phyloP scores from a whole-genome alignment of 2,888 invertebrate species.

The Lissocephala sabroskyi region DNA sequence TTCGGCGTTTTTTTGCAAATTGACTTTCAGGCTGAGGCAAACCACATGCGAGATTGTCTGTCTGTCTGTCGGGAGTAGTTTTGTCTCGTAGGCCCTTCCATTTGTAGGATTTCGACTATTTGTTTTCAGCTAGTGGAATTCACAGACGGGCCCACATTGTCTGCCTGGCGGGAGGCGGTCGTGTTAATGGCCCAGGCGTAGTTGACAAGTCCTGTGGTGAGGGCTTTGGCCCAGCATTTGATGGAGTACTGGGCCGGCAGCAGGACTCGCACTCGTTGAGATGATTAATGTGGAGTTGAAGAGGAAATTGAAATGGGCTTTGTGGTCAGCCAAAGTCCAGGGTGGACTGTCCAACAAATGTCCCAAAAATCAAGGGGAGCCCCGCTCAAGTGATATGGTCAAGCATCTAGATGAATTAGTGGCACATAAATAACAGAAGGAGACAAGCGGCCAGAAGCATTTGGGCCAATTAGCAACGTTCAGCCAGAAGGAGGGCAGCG shows the following conservation, averaged over 20 bases:
- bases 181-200: slow-evolving; percentile 61
- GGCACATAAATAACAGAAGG: too few relatives aligned
- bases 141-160: too few relatives aligned
- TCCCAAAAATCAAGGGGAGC: too few relatives aligned
- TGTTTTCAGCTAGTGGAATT: slow-evolving; percentile 19
- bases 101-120: slow-evolving; percentile 9
- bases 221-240: slow-evolving; percentile 20
- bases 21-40: slow-evolving; percentile 46
- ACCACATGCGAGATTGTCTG: slow-evolving; percentile 20
- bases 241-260: slow-evolving; percentile 5
- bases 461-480: too few relatives aligned
- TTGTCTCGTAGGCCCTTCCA: slow-evolving; percentile 1
- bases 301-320: too few relatives aligned
- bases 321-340: too few relatives aligned
- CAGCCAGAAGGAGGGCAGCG: too few relatives aligned
- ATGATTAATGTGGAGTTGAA: slow-evolving; percentile 39
- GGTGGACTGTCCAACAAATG: too few relatives aligned
- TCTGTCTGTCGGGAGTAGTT: too few relatives aligned
- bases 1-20: slow-evolving; percentile 32
- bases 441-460: too few relatives aligned
- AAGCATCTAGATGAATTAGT: too few relatives aligned
- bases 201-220: slow-evolving; percentile 58
- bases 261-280: slow-evolving; percentile 19
- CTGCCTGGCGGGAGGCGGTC: slow-evolving; percentile 36
- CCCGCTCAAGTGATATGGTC: too few relatives aligned